Base-by-base conservation (phyloP, 2,113 vertebrate genomes). In the Gavialis gangeticus region DNA sequence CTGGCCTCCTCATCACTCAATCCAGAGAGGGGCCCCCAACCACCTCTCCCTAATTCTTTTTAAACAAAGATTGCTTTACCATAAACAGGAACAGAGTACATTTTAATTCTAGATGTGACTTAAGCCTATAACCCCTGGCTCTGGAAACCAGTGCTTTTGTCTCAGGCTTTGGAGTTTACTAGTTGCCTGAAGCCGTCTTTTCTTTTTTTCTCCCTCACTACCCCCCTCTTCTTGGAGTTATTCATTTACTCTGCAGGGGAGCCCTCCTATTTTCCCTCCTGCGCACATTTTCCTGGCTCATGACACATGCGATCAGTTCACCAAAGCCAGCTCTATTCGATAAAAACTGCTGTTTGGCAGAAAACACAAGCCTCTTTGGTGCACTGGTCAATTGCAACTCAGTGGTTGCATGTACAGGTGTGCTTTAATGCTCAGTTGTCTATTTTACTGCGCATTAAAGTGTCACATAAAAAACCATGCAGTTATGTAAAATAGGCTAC, bases 101-200 rank as follows among this genome's bases (percentile, higher is more conserved):
- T 46, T 46, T 46, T 46, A 46, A 46, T 46, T 46, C 46, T 46
- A 46, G 46, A 46, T 46, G 46, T 46, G 46, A 46, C 46, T 46
- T 46, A 46, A 46, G 46, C 46, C 46, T 46, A 46, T 46, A 46
- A 46, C 46, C 46, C 46, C 46, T 46, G 46, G 46, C 46, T 46
- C 46, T 46, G 46, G 46, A 46, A 46, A 46, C 46, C 46, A 46
- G 46, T 46, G 46, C 46, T 46, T 46, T 46, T 46, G 46, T 11
- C 24, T 69, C 19, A 6, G 27, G 27, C 64, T n/a, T 67, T 24
- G 75, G 11, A 2, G 12, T 1, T 27, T 0, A 0, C 4, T 14
- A 9, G 6, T 16, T 79, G 5, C 63, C 56, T 17, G 3, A 63
- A 63, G 13, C 1, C 83, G 16, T 24, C 3, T 3, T 5, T 8